A percentile compares a stretch with the other conserved stretches of the same genome.
Evolutionary conservation across 1,140 invertebrate genomes (phyloP).

Genomic region (Macrobrachium rosenbergii): DNA sequence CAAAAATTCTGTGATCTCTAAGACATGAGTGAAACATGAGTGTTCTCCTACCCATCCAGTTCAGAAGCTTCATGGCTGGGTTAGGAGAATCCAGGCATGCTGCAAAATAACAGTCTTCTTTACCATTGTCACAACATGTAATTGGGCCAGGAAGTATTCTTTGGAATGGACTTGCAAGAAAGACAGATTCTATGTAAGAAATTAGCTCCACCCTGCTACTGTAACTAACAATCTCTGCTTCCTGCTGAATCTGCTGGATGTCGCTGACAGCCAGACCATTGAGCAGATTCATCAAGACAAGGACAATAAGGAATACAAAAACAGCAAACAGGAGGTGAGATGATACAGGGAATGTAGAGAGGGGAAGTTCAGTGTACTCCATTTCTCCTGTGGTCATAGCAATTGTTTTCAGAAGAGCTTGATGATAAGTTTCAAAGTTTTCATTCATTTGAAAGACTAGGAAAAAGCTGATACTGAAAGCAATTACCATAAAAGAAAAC

Average conservation of each 20-base stretch:
- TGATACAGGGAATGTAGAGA: constrained; percentile 54
- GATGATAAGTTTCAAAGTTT: constrained; percentile 62
- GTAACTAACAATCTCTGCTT: constrained; percentile 82
- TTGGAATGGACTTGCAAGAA: constrained; percentile 72
- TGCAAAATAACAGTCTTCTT: constrained; percentile 14
- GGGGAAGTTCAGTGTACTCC: constrained; percentile 67
- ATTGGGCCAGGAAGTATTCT: constrained; percentile 36
- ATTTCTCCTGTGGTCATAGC: constrained; percentile 68
- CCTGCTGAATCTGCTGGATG: constrained; percentile 66
- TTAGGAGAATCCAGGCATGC: constrained; percentile 29
- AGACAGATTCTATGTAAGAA: constrained; percentile 80
- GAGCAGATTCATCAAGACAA: constrained; percentile 68
- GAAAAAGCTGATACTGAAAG: constrained; percentile 68
- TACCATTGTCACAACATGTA: constrained; percentile 45
- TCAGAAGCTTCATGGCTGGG: constrained; percentile 38
- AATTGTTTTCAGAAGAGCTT: constrained; percentile 66
- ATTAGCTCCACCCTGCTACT: constrained; percentile 79
- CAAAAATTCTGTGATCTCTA: constrained; percentile 25
- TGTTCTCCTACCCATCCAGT: constrained; percentile 52
- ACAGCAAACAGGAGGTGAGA: constrained; percentile 67
- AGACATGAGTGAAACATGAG: constrained; percentile 61
- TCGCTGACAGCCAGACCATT: constrained; percentile 69
- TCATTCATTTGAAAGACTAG: constrained; percentile 67
- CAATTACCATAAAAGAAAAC: constrained; percentile 67
- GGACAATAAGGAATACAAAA: constrained; percentile 68